phyloP scores from a whole-genome alignment of 2,113 vertebrate species.

The Prionailurus bengalensis region DNA sequence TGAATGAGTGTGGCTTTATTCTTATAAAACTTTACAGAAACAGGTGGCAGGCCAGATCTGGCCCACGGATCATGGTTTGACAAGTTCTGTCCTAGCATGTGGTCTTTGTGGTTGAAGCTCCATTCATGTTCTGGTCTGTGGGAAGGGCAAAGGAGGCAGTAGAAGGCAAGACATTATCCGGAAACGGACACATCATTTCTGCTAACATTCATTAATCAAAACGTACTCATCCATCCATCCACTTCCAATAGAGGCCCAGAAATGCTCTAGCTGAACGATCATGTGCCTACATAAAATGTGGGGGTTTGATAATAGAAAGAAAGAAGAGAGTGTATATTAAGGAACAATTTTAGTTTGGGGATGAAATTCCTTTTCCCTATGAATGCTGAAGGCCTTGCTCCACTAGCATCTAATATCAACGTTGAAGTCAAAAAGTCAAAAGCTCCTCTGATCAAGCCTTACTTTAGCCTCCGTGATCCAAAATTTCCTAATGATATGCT shows the following conservation, averaged over 20 bases:
- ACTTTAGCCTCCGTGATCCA: not conserved
- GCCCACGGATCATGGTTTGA: not conserved
- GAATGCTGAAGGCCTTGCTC: not conserved
- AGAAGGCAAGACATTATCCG: not conserved
- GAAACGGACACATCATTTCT: not conserved
- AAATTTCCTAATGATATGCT: not conserved
- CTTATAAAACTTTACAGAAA: not conserved
- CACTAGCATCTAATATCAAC: not conserved
- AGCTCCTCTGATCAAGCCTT: not conserved
- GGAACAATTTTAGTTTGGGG: not conserved
- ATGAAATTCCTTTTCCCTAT: not conserved
- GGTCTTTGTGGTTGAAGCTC: not conserved
- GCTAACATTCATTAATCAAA: not conserved
- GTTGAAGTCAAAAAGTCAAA: slow-evolving; percentile 1
- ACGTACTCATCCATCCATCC: not conserved
- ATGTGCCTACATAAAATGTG: not conserved
- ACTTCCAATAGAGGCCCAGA: not conserved
- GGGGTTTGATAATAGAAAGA: not conserved
- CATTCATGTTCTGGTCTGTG: not conserved
- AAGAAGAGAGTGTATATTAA: not conserved
- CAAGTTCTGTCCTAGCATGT: not conserved
- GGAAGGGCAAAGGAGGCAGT: not conserved
- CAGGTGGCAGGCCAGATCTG: not conserved
- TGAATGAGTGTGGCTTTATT: not conserved
- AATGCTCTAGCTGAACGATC: not conserved